These are phyloP conservation scores for Psammodynastes pulverulentus DNA, from an alignment of 2,113 vertebrate species.

Conservation along the genomic window DNA sequence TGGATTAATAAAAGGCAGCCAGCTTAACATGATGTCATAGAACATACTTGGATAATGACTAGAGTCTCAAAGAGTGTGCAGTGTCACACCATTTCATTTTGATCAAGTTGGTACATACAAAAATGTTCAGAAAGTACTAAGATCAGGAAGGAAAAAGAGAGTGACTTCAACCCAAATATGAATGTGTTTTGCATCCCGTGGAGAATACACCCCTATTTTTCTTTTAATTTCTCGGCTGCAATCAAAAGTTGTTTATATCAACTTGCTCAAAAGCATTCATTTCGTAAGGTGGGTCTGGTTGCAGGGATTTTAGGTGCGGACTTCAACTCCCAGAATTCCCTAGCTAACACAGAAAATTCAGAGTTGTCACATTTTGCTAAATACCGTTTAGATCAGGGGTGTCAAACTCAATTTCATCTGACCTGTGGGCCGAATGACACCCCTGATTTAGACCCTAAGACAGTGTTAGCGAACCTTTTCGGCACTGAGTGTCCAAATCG, in stretches of 20 bases:
- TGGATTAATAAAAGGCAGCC: not conserved
- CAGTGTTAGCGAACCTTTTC: too few relatives aligned
- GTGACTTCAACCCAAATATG: not conserved
- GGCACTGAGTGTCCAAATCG: too few relatives aligned
- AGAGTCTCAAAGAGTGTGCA: not conserved
- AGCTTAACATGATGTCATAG: not conserved
- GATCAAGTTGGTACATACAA: not conserved
- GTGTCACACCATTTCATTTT: not conserved
- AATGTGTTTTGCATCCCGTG: not conserved
- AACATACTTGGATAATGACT: not conserved
- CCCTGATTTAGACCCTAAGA: not conserved
- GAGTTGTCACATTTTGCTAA: not conserved
- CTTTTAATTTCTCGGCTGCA: not conserved
- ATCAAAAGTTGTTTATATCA: not conserved
- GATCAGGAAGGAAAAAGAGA: not conserved
- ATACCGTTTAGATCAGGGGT: not conserved
- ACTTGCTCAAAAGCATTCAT: not conserved
- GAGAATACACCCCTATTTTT: not conserved
- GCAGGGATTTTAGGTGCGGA: not conserved
- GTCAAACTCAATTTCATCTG: too few relatives aligned
- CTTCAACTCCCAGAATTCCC: not conserved
- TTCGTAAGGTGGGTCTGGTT: not conserved
- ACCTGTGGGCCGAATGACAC: too few relatives aligned
- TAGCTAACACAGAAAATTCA: not conserved
- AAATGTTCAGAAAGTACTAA: not conserved